phyloP scores from a whole-genome alignment of 2,888 invertebrate species.

The Trisateles emortualis region DNA sequence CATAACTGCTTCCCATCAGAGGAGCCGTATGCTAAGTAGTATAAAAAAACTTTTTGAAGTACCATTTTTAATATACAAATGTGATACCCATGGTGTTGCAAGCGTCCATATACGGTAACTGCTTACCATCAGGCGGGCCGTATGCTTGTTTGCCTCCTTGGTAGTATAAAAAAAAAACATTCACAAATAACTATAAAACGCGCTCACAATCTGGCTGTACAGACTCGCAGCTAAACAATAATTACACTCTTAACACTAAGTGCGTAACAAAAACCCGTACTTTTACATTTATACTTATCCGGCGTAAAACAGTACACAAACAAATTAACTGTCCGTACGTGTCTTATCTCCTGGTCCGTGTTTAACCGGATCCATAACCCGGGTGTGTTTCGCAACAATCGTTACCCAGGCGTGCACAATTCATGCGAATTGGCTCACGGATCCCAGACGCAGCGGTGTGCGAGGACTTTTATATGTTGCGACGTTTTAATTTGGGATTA shows the following conservation, averaged over 20 bases:
- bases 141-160: too few species aligned
- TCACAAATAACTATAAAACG: not conserved
- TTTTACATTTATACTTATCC: constrained; percentile 30
- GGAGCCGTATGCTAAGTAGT: too few species aligned
- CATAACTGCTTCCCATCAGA: too few species aligned
- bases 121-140: too few species aligned
- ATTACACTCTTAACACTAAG: constrained; percentile 5
- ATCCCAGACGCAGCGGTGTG: constrained; percentile 64
- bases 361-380: constrained; percentile 57
- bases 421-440: constrained; percentile 67
- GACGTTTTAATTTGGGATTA: constrained; percentile 1
- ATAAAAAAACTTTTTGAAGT: too few species aligned
- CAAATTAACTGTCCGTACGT: constrained; percentile 56
- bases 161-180: not conserved
- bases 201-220: constrained; percentile 2
- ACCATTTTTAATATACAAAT: too few species aligned
- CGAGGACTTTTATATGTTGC: constrained; percentile 27
- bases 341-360: constrained; percentile 60
- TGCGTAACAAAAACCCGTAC: constrained; percentile 15
- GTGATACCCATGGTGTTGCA: too few species aligned
- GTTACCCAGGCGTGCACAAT: constrained; percentile 63
- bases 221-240: constrained; percentile 8
- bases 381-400: constrained; percentile 60
- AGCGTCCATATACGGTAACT: too few species aligned
- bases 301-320: constrained; percentile 37